Evolutionary conservation across 2,797 vertebrate species (phyloP).

Genomic region (Neoniphon sammara): DNA sequence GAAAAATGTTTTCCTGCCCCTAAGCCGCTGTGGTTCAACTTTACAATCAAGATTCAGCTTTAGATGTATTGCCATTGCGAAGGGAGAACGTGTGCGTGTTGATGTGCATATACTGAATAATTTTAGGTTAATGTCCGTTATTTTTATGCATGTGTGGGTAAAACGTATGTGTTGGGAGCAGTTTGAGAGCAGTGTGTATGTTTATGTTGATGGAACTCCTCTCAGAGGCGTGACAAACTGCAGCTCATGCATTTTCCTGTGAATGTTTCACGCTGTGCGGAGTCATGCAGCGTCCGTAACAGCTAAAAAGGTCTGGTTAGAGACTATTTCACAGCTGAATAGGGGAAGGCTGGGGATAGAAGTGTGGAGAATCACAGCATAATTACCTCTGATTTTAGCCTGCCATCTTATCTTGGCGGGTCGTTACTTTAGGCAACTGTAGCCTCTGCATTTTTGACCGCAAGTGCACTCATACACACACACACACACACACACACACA

Average conservation of each 20-base stretch:
- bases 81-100: neutral
- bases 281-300: slow-evolving; percentile 31
- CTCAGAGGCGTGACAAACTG: slow-evolving; percentile 18
- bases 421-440: slow-evolving; percentile 11
- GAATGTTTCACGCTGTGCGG: slow-evolving; percentile 30
- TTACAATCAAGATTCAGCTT: slow-evolving; percentile 26
- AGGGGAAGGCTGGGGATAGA: slow-evolving; percentile 9
- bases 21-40: slow-evolving; percentile 6
- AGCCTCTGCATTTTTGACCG: slow-evolving; percentile 1
- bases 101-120: neutral
- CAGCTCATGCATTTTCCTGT: slow-evolving; percentile 25
- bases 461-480: neutral
- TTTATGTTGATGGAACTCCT: slow-evolving; percentile 20
- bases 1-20: slow-evolving; percentile 24
- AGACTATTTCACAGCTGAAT: slow-evolving; percentile 55
- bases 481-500: neutral
- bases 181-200: neutral
- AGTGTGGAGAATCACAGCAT: slow-evolving; percentile 54
- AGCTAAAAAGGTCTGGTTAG: slow-evolving; percentile 30
- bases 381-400: slow-evolving; percentile 48
- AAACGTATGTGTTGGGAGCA: neutral
- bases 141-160: neutral
- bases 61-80: neutral
- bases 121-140: no score
- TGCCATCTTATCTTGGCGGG: slow-evolving; percentile 34